Evolutionary conservation across 2,888 invertebrate species (phyloP).

Genomic region (Sinotaia quadrata): DNA sequence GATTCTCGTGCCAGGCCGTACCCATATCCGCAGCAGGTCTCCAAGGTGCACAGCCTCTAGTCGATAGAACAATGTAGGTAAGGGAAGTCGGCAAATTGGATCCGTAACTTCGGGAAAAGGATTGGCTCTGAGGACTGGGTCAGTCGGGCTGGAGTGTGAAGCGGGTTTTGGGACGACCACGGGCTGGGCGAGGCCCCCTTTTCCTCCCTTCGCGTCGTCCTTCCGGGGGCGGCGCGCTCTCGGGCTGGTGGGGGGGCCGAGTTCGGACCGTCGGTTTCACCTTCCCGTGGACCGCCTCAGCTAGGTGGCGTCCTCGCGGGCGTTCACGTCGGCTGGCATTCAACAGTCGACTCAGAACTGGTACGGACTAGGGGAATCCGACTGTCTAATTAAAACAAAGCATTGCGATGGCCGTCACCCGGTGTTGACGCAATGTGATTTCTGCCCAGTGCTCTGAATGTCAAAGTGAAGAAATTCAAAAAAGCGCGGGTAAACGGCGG

Average conservation of each 20-base stretch:
- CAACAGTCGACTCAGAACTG: too few relatives aligned
- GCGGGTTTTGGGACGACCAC: constrained; percentile 69
- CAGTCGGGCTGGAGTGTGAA: constrained; percentile 74
- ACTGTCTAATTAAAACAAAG: too few relatives aligned
- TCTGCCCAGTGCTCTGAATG: too few relatives aligned
- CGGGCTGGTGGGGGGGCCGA: constrained; percentile 23
- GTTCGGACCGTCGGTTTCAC: constrained; percentile 58
- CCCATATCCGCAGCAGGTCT: constrained; percentile 85
- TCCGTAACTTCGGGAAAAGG: constrained; percentile 79
- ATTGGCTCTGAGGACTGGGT: constrained; percentile 83
- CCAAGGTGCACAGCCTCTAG: constrained; percentile 79
- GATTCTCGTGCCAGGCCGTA: constrained; percentile 76
- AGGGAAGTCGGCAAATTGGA: constrained; percentile 76
- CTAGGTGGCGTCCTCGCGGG: constrained; percentile 45
- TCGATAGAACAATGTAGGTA: constrained; percentile 21
- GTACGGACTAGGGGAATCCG: too few relatives aligned
- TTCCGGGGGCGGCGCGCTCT: constrained; percentile 55
- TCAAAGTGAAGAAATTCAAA: too few relatives aligned
- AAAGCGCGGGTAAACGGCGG: too few relatives aligned
- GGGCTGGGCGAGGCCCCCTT: constrained; percentile 60
- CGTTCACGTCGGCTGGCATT: constrained; percentile 28
- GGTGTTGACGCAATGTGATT: too few relatives aligned
- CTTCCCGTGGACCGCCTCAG: constrained; percentile 63
- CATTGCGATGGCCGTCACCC: too few relatives aligned
- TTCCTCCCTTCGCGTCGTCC: constrained; percentile 14